phyloP scores from a whole-genome alignment of 1,140 invertebrate species.

The Musca vetustissima region DNA sequence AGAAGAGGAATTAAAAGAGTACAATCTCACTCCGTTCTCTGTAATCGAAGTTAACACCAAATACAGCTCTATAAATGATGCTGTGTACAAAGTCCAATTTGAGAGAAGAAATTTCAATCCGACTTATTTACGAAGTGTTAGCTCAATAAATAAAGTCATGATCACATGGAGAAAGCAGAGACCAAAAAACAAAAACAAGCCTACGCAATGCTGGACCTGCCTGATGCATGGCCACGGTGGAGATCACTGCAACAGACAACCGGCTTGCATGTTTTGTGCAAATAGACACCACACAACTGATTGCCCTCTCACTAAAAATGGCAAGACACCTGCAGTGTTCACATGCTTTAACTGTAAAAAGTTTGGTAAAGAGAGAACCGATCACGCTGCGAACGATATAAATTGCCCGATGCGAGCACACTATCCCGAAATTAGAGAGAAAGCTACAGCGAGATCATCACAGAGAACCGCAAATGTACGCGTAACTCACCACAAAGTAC shows the following conservation, averaged over 20 bases:
- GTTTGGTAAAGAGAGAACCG: neutral
- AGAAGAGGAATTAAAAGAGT: neutral
- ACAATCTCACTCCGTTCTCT: neutral
- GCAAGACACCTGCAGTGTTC: neutral
- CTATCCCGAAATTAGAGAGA: neutral
- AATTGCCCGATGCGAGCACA: neutral
- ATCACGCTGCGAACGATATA: neutral
- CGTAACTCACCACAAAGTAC: no score
- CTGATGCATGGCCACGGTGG: neutral
- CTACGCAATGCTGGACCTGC: neutral
- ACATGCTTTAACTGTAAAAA: constrained; percentile 1
- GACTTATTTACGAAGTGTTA: neutral
- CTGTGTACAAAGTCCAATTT: neutral
- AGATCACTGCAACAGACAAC: neutral
- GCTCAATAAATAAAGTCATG: neutral
- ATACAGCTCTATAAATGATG: neutral
- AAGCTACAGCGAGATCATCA: no score
- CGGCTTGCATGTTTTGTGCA: neutral
- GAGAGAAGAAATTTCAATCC: neutral
- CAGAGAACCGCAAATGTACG: no score
- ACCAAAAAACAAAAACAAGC: neutral
- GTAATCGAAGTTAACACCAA: neutral
- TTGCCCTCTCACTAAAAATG: neutral
- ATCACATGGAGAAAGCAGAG: neutral
- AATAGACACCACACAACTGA: neutral